Percentiles rank a stretch among this genome's conserved stretches.
These are phyloP conservation scores for Dioctria linearis DNA, from an alignment of 2,888 invertebrate species.

Conservation along the genomic window DNA sequence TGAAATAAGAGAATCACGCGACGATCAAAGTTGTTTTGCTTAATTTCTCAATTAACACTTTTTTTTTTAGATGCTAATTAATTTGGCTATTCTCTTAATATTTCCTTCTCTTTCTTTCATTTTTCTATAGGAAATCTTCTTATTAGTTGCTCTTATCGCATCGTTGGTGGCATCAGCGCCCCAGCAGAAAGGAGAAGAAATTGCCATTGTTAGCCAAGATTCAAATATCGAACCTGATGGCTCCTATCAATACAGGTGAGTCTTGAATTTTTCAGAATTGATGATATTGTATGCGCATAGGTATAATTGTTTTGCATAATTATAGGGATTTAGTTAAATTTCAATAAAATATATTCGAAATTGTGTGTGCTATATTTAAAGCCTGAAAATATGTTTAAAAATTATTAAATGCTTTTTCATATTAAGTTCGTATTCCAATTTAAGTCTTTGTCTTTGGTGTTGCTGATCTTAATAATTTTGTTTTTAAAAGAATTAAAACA, in stretches of 20 bases:
- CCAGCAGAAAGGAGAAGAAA: slow-evolving; percentile 74
- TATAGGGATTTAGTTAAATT: slow-evolving; percentile 55
- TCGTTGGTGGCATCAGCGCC: slow-evolving; percentile 73
- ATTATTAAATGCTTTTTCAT: no score
- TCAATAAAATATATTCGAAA: no score
- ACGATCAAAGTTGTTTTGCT: slow-evolving; percentile 5
- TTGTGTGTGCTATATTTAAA: no score
- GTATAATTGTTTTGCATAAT: slow-evolving; percentile 59
- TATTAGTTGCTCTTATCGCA: slow-evolving; percentile 63
- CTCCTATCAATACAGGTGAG: slow-evolving; percentile 80
- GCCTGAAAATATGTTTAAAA: no score
- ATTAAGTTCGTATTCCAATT: no score
- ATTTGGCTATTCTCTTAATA: slow-evolving; percentile 50
- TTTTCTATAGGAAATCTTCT: slow-evolving; percentile 65
- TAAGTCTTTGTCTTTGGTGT: no score
- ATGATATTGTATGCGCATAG: background rate
- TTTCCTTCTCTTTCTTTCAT: slow-evolving; percentile 54
- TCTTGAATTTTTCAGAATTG: slow-evolving; percentile 42
- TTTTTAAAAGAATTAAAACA: no score
- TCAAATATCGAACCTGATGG: slow-evolving; percentile 82
- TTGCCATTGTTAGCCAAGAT: slow-evolving; percentile 80
- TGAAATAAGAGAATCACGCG: slow-evolving; percentile 3
- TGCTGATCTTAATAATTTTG: no score
- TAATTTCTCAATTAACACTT: slow-evolving; percentile 43
- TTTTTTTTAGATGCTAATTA: slow-evolving; percentile 28